These are phyloP conservation scores for Pipa parva DNA, from an alignment of 2,113 vertebrate genomes.

Conservation along the genomic window DNA sequence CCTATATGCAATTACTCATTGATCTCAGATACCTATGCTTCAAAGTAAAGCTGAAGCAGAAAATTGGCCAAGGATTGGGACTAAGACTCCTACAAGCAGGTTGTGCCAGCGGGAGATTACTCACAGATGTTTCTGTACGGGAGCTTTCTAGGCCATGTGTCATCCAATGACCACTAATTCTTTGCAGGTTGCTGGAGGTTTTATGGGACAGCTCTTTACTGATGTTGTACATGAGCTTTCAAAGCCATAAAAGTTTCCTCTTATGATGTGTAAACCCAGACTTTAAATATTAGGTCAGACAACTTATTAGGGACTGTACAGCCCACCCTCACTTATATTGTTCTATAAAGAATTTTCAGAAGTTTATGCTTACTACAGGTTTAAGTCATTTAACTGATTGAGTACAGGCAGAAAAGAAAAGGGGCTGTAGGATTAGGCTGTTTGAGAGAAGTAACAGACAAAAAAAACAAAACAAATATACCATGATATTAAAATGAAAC, in stretches of 20 bases:
- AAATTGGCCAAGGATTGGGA: background rate
- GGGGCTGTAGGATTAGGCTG: background rate
- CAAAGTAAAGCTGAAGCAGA: background rate
- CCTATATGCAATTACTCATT: background rate
- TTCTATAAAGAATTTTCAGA: background rate
- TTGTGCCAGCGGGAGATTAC: slow-evolving; percentile 24
- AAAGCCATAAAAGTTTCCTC: slow-evolving; percentile 29
- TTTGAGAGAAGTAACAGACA: background rate
- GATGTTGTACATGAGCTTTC: slow-evolving; percentile 26
- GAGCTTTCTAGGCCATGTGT: slow-evolving; percentile 22
- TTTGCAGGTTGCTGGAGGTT: slow-evolving; percentile 31
- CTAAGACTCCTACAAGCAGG: slow-evolving; percentile 3
- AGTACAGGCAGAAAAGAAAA: background rate
- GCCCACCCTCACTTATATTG: background rate
- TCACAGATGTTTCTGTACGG: slow-evolving; percentile 27
- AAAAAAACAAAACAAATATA: background rate
- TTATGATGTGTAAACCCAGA: slow-evolving; percentile 28
- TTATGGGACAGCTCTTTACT: slow-evolving; percentile 32
- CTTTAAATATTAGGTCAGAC: slow-evolving; percentile 1
- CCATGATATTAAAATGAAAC: too few species aligned
- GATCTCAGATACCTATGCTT: background rate
- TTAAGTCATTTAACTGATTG: background rate
- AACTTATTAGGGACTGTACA: background rate
- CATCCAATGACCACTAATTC: slow-evolving; percentile 31
- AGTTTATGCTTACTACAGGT: background rate